Conservation (phyloP, 2,888 invertebrate species). For the Vandiemenella viatica region DNA sequence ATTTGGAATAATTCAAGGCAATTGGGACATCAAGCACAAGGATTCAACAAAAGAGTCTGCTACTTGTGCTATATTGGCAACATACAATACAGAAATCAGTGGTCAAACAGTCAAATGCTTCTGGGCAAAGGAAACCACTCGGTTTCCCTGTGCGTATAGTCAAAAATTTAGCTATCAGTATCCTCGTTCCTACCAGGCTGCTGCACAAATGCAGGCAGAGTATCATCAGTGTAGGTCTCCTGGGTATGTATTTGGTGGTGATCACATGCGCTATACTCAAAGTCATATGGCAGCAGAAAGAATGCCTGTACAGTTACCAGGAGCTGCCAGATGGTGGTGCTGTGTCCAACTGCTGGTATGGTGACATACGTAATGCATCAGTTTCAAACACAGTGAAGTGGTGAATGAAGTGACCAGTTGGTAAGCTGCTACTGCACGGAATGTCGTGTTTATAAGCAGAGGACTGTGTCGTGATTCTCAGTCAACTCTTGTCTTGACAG, state of each 20-base stretch:
- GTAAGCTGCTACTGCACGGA: not conserved
- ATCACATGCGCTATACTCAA: slow-evolving; percentile 33
- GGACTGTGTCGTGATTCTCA: not conserved
- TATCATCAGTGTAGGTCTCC: slow-evolving; percentile 52
- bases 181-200: slow-evolving; percentile 50
- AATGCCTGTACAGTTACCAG: slow-evolving; percentile 33
- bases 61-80: slow-evolving; percentile 89
- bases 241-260: slow-evolving; percentile 36
- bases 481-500: not conserved
- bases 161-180: slow-evolving; percentile 88
- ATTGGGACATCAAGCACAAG: slow-evolving; percentile 96
- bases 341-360: slow-evolving; percentile 24
- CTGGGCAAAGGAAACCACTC: slow-evolving; percentile 94
- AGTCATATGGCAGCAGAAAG: slow-evolving; percentile 26
- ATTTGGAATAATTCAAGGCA: slow-evolving; percentile 92
- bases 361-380: slow-evolving; percentile 53
- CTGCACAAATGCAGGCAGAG: slow-evolving; percentile 54
- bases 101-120: slow-evolving; percentile 95
- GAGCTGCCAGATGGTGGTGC: slow-evolving; percentile 26
- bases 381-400: slow-evolving; percentile 68
- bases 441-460: not conserved
- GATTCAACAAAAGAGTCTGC: slow-evolving; percentile 95
- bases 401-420: not conserved
- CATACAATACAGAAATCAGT: slow-evolving; percentile 90
- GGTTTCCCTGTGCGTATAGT: slow-evolving; percentile 77